Evolutionary conservation across 2,888 invertebrate genomes (phyloP).

Genomic region (Melanargia galathea): DNA sequence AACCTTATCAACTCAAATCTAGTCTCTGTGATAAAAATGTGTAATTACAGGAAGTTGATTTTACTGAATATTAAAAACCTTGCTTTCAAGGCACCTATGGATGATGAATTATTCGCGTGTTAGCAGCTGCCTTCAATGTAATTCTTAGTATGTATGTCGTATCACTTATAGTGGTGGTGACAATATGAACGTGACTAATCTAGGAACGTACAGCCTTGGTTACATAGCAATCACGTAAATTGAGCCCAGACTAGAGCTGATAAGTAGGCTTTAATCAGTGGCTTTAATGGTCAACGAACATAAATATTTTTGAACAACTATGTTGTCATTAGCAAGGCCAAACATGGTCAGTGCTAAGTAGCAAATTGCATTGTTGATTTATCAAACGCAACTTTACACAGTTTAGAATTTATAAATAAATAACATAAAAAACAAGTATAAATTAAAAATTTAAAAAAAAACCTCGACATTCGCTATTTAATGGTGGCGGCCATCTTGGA

Average conservation of each 20-base stretch:
- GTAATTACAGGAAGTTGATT: slow-evolving; percentile 4
- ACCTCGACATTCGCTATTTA: too few relatives aligned
- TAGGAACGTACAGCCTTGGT: slow-evolving; percentile 37
- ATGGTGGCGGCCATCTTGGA: too few relatives aligned
- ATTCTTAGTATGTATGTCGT: slow-evolving; percentile 26
- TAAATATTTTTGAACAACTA: slow-evolving; percentile 2
- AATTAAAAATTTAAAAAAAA: too few relatives aligned
- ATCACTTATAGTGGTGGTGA: slow-evolving; percentile 38
- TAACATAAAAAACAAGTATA: too few relatives aligned
- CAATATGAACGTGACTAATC: slow-evolving; percentile 46
- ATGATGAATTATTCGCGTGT: slow-evolving; percentile 12
- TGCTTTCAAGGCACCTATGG: slow-evolving; percentile 12
- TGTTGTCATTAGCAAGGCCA: background rate
- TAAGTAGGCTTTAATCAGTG: slow-evolving; percentile 1
- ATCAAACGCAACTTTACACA: too few relatives aligned
- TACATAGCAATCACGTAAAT: slow-evolving; percentile 24
- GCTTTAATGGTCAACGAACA: slow-evolving; percentile 2
- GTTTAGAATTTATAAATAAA: too few relatives aligned
- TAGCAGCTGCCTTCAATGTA: slow-evolving; percentile 13
- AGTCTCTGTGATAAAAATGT: background rate
- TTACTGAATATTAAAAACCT: slow-evolving; percentile 15
- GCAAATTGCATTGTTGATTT: background rate
- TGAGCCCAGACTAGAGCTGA: slow-evolving; percentile 1
- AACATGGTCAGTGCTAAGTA: background rate
- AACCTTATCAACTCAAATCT: too few relatives aligned